phyloP scores from a whole-genome alignment of 2,113 vertebrate genomes.

The Ptilorrhoa leucosticta region DNA sequence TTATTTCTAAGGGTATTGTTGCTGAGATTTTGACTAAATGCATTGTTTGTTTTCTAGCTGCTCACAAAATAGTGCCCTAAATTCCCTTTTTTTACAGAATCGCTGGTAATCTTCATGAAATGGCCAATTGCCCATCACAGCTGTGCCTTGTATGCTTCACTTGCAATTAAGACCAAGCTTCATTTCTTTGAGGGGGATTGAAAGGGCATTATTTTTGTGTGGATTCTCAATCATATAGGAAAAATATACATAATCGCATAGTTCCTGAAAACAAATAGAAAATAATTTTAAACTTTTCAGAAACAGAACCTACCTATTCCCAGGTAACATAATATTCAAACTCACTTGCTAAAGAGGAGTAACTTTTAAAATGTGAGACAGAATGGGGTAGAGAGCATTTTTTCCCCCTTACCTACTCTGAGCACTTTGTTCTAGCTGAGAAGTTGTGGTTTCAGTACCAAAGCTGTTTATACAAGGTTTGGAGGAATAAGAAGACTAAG shows the following conservation, averaged over 20 bases:
- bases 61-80: background rate
- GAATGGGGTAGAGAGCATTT: background rate
- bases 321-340: background rate
- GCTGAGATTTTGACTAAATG: background rate
- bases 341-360: background rate
- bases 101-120: background rate
- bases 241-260: background rate
- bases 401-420: background rate
- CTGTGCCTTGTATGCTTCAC: conserved; percentile 10
- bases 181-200: background rate
- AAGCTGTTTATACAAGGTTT: background rate
- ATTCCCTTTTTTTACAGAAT: background rate
- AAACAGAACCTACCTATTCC: background rate
- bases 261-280: background rate
- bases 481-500: background rate
- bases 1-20: background rate
- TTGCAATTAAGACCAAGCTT: background rate
- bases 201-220: conserved; percentile 11
- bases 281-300: background rate
- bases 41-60: background rate
- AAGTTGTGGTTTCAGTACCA: background rate
- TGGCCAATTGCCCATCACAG: conserved; percentile 17
- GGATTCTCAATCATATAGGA: background rate
- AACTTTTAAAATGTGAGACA: background rate
- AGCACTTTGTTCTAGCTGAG: background rate